These are phyloP conservation scores for Morone chrysops DNA, from an alignment of 2,113 vertebrate species.

Conservation along the genomic window DNA sequence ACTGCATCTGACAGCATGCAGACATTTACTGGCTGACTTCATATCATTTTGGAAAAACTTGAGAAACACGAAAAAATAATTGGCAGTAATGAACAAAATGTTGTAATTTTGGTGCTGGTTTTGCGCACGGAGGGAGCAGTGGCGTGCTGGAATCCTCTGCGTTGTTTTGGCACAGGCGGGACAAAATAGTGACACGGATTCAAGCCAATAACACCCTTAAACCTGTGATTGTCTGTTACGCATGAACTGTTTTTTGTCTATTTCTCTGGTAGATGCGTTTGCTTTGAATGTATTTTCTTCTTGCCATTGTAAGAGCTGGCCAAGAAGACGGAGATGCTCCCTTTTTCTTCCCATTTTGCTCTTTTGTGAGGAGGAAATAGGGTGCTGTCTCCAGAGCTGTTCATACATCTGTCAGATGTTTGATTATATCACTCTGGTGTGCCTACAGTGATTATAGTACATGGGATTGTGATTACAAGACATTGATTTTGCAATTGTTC, in stretches of 20 bases:
- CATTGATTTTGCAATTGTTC: background rate
- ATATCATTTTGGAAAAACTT: background rate
- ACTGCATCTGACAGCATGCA: background rate
- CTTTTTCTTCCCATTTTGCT: background rate
- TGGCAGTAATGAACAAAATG: fast-evolving
- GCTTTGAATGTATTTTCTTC: background rate
- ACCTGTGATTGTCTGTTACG: background rate
- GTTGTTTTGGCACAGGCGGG: background rate
- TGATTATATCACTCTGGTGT: background rate
- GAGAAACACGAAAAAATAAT: background rate
- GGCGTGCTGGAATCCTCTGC: background rate
- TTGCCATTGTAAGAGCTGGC: background rate
- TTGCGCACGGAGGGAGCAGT: background rate
- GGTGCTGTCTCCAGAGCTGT: background rate
- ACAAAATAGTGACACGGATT: background rate
- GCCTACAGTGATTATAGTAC: background rate
- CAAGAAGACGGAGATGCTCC: background rate
- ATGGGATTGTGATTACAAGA: background rate
- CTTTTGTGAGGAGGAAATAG: background rate
- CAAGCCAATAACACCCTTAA: background rate
- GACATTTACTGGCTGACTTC: background rate
- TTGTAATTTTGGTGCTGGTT: background rate
- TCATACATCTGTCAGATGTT: background rate
- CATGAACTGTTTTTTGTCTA: too few relatives aligned
- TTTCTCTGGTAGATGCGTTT: background rate